These are phyloP conservation scores for Macaria notata DNA, from an alignment of 2,888 invertebrate genomes.

Conservation along the genomic window DNA sequence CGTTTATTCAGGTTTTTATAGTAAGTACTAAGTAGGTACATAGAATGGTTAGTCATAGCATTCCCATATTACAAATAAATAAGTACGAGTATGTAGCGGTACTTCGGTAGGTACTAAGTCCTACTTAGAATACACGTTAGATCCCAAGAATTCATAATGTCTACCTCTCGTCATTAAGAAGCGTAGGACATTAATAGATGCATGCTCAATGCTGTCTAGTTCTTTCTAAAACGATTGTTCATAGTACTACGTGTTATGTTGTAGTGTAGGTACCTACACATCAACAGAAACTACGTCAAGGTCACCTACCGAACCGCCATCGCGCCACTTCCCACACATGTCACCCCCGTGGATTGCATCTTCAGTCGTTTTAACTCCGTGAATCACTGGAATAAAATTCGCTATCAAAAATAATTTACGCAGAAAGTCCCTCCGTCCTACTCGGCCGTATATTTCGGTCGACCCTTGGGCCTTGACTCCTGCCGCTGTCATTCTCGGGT, in stretches of 20 bases:
- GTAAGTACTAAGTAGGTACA: no score
- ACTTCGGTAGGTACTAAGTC: no score
- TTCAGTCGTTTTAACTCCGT: conserved; percentile 27
- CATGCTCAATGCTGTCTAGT: not conserved
- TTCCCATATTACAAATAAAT: no score
- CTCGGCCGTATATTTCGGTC: conserved; percentile 40
- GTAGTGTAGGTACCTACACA: not conserved
- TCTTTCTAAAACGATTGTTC: not conserved
- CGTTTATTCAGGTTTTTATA: no score
- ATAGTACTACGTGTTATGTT: not conserved
- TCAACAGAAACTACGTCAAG: conserved; percentile 27
- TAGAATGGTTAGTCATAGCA: no score
- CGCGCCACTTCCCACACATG: conserved; percentile 40
- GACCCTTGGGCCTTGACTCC: conserved; percentile 19
- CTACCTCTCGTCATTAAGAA: not conserved
- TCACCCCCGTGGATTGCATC: conserved; percentile 32
- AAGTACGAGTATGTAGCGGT: no score
- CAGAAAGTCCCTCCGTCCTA: not conserved
- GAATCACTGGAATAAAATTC: conserved; percentile 34
- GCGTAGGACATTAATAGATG: not conserved
- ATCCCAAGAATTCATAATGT: no score
- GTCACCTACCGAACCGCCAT: conserved; percentile 32
- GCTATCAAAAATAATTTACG: not conserved
- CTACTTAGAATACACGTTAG: no score
- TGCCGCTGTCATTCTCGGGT: conserved; percentile 30